phyloP scores from a whole-genome alignment of 2,113 vertebrate species.

The Phaethornis superciliosus region DNA sequence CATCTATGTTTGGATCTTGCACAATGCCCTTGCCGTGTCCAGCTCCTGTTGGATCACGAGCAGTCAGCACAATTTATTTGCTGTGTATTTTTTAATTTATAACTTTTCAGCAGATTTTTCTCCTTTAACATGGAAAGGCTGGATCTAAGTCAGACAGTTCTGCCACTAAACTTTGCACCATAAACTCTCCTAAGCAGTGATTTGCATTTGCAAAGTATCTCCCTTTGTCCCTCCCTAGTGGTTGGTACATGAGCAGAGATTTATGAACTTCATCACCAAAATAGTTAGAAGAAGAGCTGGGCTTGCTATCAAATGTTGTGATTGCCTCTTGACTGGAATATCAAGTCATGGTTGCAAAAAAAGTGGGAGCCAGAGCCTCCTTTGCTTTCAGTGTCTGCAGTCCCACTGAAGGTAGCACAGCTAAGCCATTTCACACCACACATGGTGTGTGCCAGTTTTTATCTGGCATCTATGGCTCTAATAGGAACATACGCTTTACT shows the following conservation, averaged over 20 bases:
- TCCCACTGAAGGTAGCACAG: neutral
- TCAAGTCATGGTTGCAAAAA: neutral
- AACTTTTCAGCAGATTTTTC: slow-evolving; percentile 8
- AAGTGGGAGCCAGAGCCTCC: neutral
- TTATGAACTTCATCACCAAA: neutral
- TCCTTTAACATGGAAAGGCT: neutral
- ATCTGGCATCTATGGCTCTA: slow-evolving; percentile 34
- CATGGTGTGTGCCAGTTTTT: slow-evolving; percentile 17
- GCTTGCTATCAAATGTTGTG: neutral
- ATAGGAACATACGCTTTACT: slow-evolving; percentile 33
- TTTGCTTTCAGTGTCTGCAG: neutral
- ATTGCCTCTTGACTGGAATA: neutral
- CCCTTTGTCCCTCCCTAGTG: neutral
- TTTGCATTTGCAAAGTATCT: neutral
- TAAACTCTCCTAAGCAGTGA: neutral
- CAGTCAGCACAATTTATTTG: slow-evolving; percentile 15
- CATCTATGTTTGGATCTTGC: neutral
- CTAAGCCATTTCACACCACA: slow-evolving; percentile 22
- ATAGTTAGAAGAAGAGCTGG: neutral
- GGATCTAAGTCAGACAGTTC: neutral
- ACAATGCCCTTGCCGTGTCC: neutral
- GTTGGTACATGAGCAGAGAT: neutral
- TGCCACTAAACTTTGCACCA: neutral
- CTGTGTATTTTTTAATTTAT: neutral
- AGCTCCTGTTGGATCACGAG: neutral